Base-by-base conservation (phyloP, 2,888 invertebrate species). In the Apeira syringaria region DNA sequence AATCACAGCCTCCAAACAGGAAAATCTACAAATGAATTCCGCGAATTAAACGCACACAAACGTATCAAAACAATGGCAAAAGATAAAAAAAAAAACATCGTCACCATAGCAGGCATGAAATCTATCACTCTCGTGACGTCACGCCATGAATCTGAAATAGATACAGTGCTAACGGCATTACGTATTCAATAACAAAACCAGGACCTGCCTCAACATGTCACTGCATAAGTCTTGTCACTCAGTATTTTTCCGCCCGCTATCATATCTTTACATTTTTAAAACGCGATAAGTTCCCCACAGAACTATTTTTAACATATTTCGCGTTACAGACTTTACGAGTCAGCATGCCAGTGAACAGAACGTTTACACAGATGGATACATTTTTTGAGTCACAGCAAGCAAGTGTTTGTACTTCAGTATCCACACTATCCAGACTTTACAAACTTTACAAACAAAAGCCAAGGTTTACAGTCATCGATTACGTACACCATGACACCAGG, bases 191-290 rank as follows among this genome's bases (percentile, higher is more conserved):
- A 45, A 33, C 39, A 35, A 50, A 47, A 55, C 56, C 68, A 54
- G 59, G 75, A 82, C 81, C 84, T 81, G 66, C 77, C 80, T 62
- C 80, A 84, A 85, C 71, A 59, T 42, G 58, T 26, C 17, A 24
- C 10, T 50, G 50, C 53, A 50, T 53, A 61, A 56, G 43, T 47
- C 45, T 47, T 50, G 41, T 46, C 42, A 53, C 50, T 54, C 56
- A 36, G 74, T 74, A 68, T 55, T 74, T 78, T 80, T 80, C 79
- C 80, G 63, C 62, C 58, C 65, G 55, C 68, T 76, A 77, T 76
- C 75, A 47, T 60, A 60, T 65, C 50, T 39, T 37, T 36, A 50
- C 49, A 51, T 36, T 47, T 40, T 45, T 31, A 39, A 40, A 32
- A 35, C 22, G 29, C 13, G 46, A 50, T 49, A 53, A 53, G 47